These are phyloP conservation scores for Pristionchus entomophagus DNA, from an alignment of 2,888 invertebrate genomes.

Conservation along the genomic window DNA sequence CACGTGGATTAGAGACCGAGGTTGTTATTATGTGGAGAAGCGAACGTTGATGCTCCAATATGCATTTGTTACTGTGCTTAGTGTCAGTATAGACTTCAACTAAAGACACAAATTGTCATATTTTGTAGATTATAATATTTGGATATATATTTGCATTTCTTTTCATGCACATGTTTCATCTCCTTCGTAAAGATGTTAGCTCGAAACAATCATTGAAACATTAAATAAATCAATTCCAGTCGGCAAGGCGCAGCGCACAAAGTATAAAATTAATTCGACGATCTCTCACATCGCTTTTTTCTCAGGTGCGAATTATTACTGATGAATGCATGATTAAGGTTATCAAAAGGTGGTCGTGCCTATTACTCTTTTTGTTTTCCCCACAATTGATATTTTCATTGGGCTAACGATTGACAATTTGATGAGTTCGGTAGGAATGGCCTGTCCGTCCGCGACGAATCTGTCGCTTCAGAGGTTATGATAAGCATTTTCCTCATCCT, in stretches of 20 bases:
- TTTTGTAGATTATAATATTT: neutral
- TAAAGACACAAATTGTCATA: neutral
- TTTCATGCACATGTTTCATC: neutral
- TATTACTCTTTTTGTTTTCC: neutral
- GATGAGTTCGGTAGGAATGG: neutral
- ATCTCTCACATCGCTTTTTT: neutral
- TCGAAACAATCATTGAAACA: too few species aligned
- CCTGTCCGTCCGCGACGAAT: too few species aligned
- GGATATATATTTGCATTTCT: neutral
- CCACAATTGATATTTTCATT: neutral
- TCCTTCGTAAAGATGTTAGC: neutral
- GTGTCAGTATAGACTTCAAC: too few species aligned
- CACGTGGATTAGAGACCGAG: neutral
- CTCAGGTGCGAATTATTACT: neutral
- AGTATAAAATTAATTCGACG: neutral
- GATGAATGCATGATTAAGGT: neutral
- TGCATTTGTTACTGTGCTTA: too few species aligned
- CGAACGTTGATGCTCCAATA: too few species aligned
- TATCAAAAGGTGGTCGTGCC: neutral
- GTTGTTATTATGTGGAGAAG: neutral
- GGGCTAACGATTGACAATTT: neutral
- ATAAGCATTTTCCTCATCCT: neutral
- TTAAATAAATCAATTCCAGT: neutral
- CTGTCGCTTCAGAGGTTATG: neutral
- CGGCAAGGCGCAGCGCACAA: neutral